These are phyloP conservation scores for Melopsittacus undulatus DNA, from an alignment of 2,797 vertebrate genomes.

Conservation along the genomic window DNA sequence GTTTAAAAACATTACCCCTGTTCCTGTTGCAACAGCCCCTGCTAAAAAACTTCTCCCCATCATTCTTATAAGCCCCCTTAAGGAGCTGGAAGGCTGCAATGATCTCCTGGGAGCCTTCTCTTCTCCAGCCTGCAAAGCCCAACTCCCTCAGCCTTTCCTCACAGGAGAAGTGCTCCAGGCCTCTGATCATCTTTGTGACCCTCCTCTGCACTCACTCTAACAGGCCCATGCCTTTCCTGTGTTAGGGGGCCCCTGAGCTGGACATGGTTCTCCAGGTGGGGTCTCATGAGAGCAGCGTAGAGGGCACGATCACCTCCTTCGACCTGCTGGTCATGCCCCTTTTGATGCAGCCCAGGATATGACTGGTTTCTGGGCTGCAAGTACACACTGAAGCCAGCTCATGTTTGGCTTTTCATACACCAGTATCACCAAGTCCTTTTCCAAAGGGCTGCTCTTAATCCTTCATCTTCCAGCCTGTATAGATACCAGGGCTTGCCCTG, in stretches of 20 bases:
- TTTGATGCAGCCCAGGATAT: background rate
- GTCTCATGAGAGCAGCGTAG: background rate
- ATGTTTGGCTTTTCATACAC: fast-evolving
- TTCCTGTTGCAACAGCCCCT: background rate
- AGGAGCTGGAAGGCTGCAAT: background rate
- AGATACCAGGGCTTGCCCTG: background rate
- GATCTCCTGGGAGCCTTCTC: background rate
- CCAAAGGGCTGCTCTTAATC: background rate
- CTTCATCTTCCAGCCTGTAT: background rate
- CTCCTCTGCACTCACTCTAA: background rate
- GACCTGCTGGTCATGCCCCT: fast-evolving
- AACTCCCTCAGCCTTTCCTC: background rate
- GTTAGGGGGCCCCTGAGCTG: background rate
- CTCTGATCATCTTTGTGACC: background rate
- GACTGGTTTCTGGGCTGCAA: fast-evolving
- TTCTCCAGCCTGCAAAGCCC: background rate
- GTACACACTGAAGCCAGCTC: fast-evolving
- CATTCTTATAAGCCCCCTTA: background rate
- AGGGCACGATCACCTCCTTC: background rate
- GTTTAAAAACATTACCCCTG: background rate
- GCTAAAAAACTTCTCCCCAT: background rate
- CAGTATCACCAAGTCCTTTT: background rate
- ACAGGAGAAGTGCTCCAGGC: background rate
- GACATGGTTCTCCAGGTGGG: background rate
- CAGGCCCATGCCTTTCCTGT: background rate